phyloP scores from a whole-genome alignment of 2,888 invertebrate genomes.

The Resseliella maxima region DNA sequence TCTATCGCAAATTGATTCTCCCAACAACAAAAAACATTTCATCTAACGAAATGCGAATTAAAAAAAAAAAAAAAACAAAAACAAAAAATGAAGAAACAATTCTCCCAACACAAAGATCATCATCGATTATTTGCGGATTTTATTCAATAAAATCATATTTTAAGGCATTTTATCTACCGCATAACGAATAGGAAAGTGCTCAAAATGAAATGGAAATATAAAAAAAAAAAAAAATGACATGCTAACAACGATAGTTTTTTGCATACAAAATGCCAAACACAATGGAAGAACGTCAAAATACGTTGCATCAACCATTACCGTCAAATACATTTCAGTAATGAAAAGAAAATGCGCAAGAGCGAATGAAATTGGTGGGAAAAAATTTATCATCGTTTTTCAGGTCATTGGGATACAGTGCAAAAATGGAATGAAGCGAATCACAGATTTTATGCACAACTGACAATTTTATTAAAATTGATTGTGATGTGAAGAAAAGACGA shows the following conservation, averaged over 20 bases:
- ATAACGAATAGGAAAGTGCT: background rate
- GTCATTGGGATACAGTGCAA: slow-evolving; percentile 7
- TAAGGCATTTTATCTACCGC: background rate
- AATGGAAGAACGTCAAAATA: too few species aligned
- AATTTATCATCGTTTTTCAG: background rate
- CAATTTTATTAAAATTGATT: background rate
- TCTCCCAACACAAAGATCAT: background rate
- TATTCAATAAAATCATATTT: background rate
- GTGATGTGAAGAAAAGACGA: background rate
- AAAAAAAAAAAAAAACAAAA: too few species aligned
- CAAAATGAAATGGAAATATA: too few species aligned
- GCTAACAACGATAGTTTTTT: background rate
- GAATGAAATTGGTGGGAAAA: background rate
- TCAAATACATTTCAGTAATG: background rate
- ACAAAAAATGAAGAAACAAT: too few species aligned
- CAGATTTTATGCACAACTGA: background rate
- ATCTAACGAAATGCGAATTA: too few species aligned
- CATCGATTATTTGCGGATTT: slow-evolving; percentile 41
- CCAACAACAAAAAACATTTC: too few species aligned
- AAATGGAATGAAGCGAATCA: background rate
- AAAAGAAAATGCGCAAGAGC: background rate
- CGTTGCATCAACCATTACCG: too few species aligned
- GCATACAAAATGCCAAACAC: background rate
- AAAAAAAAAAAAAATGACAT: background rate
- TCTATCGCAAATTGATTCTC: too few species aligned